Conservation (phyloP, 2,113 vertebrate species). For the Paradisaea rubra region DNA sequence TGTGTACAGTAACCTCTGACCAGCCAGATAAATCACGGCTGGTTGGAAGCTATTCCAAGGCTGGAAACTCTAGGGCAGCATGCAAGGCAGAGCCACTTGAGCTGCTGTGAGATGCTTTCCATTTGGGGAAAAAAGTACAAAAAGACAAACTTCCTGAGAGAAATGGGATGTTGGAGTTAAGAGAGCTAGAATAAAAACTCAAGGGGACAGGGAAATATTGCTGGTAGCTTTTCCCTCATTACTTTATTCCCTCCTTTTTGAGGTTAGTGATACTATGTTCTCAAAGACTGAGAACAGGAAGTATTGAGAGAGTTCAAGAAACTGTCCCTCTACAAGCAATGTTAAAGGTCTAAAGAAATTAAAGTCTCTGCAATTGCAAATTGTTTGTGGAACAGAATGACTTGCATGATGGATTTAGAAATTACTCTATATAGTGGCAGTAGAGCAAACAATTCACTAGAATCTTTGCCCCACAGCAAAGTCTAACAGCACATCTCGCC, state of each 20-base stretch:
- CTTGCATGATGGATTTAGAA: not conserved
- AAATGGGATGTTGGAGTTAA: not conserved
- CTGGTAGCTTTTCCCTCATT: not conserved
- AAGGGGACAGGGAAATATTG: not conserved
- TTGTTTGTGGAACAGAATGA: not conserved
- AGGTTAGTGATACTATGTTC: not conserved
- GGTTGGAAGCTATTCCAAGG: conserved; percentile 14
- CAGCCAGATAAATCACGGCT: conserved; percentile 53
- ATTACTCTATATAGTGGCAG: not conserved
- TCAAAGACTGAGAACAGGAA: not conserved
- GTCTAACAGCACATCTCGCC: accelerated
- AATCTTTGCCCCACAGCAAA: not conserved
- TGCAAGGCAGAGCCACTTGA: not conserved
- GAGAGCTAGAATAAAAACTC: not conserved
- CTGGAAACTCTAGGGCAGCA: not conserved
- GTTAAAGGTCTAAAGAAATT: not conserved
- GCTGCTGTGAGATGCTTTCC: not conserved
- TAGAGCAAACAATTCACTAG: not conserved
- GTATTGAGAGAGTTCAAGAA: not conserved
- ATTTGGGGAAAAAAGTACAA: not conserved
- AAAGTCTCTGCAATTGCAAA: not conserved
- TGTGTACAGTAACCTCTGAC: conserved; percentile 57
- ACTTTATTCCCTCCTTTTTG: not conserved
- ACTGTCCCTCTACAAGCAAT: not conserved
- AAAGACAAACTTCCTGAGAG: not conserved